Evolutionary conservation across 2,113 vertebrate species (phyloP).

Genomic region (Coptodon rendalli): DNA sequence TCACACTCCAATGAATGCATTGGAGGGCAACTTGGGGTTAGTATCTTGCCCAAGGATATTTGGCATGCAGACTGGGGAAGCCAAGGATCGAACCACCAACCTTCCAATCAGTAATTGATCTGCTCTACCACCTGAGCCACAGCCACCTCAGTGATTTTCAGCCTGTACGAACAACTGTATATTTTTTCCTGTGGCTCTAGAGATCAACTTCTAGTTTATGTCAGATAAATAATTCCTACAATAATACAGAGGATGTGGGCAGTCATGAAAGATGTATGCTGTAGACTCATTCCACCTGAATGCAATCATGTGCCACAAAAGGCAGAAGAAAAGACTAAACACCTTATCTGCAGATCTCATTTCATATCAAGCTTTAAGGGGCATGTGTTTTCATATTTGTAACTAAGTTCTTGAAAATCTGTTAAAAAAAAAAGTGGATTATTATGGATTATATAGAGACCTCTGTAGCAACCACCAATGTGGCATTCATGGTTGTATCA

Average conservation of each 20-base stretch:
- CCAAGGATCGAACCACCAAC: neutral
- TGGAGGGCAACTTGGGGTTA: neutral
- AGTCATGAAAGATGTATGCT: neutral
- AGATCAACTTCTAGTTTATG: rapidly evolving
- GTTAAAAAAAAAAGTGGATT: neutral
- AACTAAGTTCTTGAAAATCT: neutral
- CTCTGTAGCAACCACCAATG: neutral
- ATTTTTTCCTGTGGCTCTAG: neutral
- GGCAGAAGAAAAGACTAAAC: neutral
- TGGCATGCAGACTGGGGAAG: neutral
- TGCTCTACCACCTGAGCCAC: neutral
- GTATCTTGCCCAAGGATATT: neutral
- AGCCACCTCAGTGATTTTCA: neutral
- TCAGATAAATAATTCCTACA: neutral
- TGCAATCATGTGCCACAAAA: neutral
- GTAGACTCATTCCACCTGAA: neutral
- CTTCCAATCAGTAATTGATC: neutral
- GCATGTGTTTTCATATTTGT: neutral
- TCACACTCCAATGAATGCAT: neutral
- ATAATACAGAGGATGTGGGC: neutral
- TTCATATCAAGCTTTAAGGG: neutral
- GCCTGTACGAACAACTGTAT: neutral
- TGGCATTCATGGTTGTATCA: neutral
- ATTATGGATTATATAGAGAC: neutral
- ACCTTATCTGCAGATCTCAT: neutral